Evolutionary conservation across 2,797 vertebrate species (phyloP).

Genomic region (Sebastes steindachneri): DNA sequence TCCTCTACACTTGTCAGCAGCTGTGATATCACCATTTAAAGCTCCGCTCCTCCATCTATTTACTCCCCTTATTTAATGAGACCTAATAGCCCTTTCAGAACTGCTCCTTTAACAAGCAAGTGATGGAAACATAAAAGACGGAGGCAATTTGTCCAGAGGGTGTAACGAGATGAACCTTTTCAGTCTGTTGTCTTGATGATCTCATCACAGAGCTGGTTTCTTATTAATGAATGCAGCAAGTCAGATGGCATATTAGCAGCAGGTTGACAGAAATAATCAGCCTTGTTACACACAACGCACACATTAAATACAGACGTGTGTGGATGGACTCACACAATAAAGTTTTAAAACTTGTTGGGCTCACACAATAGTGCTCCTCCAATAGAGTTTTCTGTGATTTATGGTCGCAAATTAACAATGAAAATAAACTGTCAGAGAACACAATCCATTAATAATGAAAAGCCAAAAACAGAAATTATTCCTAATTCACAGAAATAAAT

Average conservation of each 20-base stretch:
- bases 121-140: slow-evolving; percentile 45
- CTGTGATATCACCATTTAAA: not conserved
- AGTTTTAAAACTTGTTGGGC: not conserved
- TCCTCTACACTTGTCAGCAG: slow-evolving; percentile 4
- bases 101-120: slow-evolving; percentile 46
- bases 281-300: not conserved
- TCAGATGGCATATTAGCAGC: slow-evolving; percentile 1
- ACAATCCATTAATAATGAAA: slow-evolving; percentile 8
- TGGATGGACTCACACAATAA: not conserved
- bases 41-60: slow-evolving; percentile 5
- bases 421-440: not conserved
- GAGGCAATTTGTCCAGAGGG: slow-evolving; percentile 45
- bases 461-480: not conserved
- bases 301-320: not conserved
- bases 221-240: slow-evolving; percentile 38
- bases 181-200: slow-evolving; percentile 35
- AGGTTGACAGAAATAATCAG: slow-evolving; percentile 14
- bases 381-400: not conserved
- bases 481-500: not conserved
- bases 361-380: not conserved
- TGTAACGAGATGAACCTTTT: slow-evolving; percentile 40
- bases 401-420: slow-evolving; percentile 6
- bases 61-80: slow-evolving; percentile 47
- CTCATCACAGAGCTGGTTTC: slow-evolving; percentile 28
- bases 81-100: slow-evolving; percentile 48